These are phyloP conservation scores for Leptura quadrifasciata DNA, from an alignment of 2,888 invertebrate species.

Conservation along the genomic window DNA sequence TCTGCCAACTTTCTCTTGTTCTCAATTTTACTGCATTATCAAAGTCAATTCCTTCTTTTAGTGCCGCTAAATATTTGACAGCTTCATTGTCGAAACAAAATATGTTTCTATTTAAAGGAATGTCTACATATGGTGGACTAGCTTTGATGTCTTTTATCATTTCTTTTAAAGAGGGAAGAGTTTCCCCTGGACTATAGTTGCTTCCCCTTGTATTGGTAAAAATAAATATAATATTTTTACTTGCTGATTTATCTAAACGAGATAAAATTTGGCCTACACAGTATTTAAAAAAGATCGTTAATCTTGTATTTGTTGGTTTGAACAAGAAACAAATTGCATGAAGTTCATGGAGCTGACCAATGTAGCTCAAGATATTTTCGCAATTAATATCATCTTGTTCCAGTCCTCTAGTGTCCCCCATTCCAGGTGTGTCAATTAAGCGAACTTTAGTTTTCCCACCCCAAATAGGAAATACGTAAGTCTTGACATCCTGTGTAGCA, in stretches of 20 bases:
- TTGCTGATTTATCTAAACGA: constrained; percentile 67
- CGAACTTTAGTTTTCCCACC: constrained; percentile 59
- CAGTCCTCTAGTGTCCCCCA: constrained; percentile 64
- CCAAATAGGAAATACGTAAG: constrained; percentile 60
- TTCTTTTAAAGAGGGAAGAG: constrained; percentile 60
- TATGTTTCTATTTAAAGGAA: constrained; percentile 61
- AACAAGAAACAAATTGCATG: constrained; percentile 68
- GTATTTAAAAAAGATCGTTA: constrained; percentile 66
- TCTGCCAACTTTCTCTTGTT: constrained; percentile 61
- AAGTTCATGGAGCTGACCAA: constrained; percentile 63
- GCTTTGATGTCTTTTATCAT: constrained; percentile 60
- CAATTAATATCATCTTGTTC: constrained; percentile 61
- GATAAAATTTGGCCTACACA: constrained; percentile 68
- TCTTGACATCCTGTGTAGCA: constrained; percentile 60
- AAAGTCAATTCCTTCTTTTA: constrained; percentile 60
- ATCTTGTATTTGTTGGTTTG: constrained; percentile 65
- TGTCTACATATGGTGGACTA: constrained; percentile 59
- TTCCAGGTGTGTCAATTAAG: constrained; percentile 69
- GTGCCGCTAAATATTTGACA: constrained; percentile 66
- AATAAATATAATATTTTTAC: constrained; percentile 68
- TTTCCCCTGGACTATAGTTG: constrained; percentile 67
- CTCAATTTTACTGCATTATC: constrained; percentile 39
- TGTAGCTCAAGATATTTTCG: constrained; percentile 65
- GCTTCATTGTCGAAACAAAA: constrained; percentile 70
- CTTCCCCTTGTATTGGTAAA: constrained; percentile 65